Percentiles rank a stretch among this genome's conserved stretches.
Evolutionary conservation across 92 coral and sea anemone genomes (phyloP).

Genomic region (Porites lobata): DNA sequence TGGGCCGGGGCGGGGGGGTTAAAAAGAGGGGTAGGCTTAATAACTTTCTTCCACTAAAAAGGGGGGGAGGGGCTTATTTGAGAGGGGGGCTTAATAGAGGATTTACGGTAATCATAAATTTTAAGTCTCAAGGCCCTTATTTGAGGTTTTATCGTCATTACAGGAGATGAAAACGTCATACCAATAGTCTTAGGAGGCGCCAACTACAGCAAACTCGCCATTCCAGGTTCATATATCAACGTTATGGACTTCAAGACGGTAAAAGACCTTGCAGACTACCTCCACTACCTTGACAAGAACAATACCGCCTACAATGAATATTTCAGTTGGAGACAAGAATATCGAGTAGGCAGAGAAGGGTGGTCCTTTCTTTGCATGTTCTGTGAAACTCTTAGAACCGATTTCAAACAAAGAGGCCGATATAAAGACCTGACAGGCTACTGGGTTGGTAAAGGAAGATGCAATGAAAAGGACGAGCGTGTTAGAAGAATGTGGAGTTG

Average conservation of each 20-base stretch:
- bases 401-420: background rate
- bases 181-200: slow-evolving; percentile 62
- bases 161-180: slow-evolving; percentile 6
- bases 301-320: slow-evolving; percentile 69
- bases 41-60: too few species aligned
- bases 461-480: background rate
- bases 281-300: slow-evolving; percentile 57
- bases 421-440: background rate
- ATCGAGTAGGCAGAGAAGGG: background rate
- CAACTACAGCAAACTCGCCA: slow-evolving; percentile 32
- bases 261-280: slow-evolving; percentile 49
- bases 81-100: too few species aligned
- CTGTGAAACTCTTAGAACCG: background rate
- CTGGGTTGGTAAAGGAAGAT: background rate
- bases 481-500: background rate
- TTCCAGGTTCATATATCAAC: slow-evolving; percentile 74
- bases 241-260: slow-evolving; percentile 57
- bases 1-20: too few species aligned
- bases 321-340: slow-evolving; percentile 56
- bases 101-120: too few species aligned
- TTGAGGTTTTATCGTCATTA: background rate
- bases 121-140: background rate
- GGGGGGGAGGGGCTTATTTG: too few species aligned
- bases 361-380: background rate
- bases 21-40: too few species aligned